Conservation (phyloP, 2,113 vertebrate genomes). For the Scalopus aquaticus region DNA sequence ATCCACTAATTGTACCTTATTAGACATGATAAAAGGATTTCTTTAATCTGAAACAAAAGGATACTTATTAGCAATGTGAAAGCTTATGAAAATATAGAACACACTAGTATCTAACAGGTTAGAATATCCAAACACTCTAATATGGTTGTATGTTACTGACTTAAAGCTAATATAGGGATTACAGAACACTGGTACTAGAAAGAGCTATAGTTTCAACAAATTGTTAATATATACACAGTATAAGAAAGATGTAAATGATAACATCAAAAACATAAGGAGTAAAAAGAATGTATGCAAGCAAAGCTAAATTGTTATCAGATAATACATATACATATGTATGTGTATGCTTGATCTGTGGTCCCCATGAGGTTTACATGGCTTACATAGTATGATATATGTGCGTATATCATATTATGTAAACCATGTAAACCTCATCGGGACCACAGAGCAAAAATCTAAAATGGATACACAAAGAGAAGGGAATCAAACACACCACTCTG, state of each 20-base stretch:
- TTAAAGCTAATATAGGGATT: neutral
- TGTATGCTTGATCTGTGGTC: neutral
- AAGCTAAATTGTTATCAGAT: neutral
- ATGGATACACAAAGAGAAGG: neutral
- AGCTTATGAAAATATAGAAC: neutral
- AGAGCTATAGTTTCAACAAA: neutral
- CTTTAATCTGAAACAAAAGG: neutral
- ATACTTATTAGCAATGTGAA: neutral
- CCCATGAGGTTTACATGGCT: neutral
- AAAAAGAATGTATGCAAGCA: neutral
- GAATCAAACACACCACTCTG: neutral
- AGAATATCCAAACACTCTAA: neutral
- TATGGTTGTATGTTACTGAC: neutral
- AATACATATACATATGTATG: too few relatives aligned
- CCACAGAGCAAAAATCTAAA: neutral
- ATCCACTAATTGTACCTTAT: neutral
- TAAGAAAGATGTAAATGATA: neutral
- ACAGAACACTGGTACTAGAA: neutral
- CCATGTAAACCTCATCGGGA: neutral
- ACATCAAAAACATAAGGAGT: neutral
- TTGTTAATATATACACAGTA: neutral
- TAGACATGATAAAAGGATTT: neutral
- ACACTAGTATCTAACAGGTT: neutral
- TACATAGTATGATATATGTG: too few relatives aligned
- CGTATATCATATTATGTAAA: neutral